Base-by-base conservation (phyloP, 2,797 vertebrate genomes). In the Neopelma chrysocephalum region DNA sequence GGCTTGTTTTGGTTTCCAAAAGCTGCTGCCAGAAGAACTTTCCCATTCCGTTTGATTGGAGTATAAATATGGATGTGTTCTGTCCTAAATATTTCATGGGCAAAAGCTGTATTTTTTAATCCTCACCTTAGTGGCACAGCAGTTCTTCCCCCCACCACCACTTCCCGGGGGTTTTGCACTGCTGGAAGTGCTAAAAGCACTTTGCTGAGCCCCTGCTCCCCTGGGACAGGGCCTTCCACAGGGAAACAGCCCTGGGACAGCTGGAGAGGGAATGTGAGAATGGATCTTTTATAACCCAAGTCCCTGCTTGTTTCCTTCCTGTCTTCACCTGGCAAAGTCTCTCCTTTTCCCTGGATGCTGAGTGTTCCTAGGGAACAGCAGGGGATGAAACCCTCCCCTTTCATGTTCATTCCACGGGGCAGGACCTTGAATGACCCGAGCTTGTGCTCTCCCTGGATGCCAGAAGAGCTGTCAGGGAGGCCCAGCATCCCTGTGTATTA, bases 21-120 rank as follows among this genome's bases (percentile, higher is more conserved):
- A 89, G n/a, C 4, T 61, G 54, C 72, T 65, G 64, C 26, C n/a
- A 79, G 73, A 73, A 54, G 53, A 87, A 34, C 78, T 87, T 81
- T 84, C 54, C 69, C 38, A 95, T 93, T 94, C 94, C 57, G 45
- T 89, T 96, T 91, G 81, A 94, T 90, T 84, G 57, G 36, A 61
- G n/a, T 42, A 92, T 92, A 92, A 93, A 91, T 92, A 89, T 82
- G 51, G 45, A 89, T 87, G 79, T 75, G 70, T 53, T 87, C 82
- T 13, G 9, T 3, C 73, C 83, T 94, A 57, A 94, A 94, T 89
- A 92, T 87, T 94, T 96, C 4, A 89, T 79, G 61, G 87, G 31
- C 3, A 65, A 11, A 58, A 57, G 64, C 50, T 82, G 5, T 12
- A 10, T 50, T 84, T 61, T 77, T 68, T 82, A 82, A 50, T 43